A percentile compares a stretch with the other conserved stretches of the same genome.
These are phyloP conservation scores for Enteromius anoplus DNA, from an alignment of 2,797 vertebrate species.

Conservation along the genomic window DNA sequence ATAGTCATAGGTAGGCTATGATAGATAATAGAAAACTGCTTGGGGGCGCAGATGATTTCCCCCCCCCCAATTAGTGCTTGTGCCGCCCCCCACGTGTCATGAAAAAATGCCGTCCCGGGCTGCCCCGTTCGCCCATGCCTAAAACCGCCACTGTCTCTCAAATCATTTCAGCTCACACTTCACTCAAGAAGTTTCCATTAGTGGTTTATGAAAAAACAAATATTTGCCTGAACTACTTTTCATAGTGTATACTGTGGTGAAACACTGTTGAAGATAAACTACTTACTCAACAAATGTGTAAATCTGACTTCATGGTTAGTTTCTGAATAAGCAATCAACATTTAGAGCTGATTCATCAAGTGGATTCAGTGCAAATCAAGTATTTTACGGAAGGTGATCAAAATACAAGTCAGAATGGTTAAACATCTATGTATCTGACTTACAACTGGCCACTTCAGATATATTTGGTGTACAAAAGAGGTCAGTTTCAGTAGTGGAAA, in stretches of 20 bases:
- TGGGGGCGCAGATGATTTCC: too few species aligned
- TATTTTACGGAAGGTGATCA: neutral
- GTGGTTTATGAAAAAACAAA: neutral
- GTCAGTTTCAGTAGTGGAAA: neutral
- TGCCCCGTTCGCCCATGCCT: too few species aligned
- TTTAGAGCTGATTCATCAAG: neutral
- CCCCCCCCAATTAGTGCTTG: too few species aligned
- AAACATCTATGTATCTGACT: neutral
- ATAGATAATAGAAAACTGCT: too few species aligned
- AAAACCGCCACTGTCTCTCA: neutral
- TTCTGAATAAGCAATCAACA: neutral
- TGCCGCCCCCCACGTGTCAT: too few species aligned
- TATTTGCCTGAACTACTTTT: neutral
- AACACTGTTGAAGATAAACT: neutral
- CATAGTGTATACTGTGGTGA: neutral
- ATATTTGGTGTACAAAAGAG: neutral
- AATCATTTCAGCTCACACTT: neutral
- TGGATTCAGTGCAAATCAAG: neutral
- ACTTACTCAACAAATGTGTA: neutral
- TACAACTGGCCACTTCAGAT: neutral
- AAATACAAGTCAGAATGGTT: neutral
- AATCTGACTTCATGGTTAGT: neutral
- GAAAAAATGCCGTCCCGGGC: too few species aligned
- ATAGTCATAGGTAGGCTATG: too few species aligned
- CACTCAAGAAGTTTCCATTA: conserved; percentile 4